Base-by-base conservation (phyloP, 1,140 invertebrate genomes). In the Monomorium pharaonis region DNA sequence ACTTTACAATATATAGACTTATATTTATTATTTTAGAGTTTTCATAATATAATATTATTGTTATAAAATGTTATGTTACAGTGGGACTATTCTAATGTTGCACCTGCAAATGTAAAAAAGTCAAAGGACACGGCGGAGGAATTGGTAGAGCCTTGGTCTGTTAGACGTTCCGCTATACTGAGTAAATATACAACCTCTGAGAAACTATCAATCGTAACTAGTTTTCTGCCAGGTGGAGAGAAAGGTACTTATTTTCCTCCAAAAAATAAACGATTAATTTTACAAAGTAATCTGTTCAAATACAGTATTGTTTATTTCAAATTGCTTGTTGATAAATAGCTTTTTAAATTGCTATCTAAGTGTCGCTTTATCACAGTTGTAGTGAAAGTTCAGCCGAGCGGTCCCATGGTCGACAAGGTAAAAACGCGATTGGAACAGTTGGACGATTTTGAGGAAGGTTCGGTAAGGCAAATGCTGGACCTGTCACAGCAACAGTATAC, bases 401-500 rank as follows among this genome's bases (percentile, higher is more conserved):
- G 91, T 14, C 96, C 96, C 87, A 96, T 98, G n/a, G 97, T 98
- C 81, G 98, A 99, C 93, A 98, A 98, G 95, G 98, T 99, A 0
- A 98, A 98, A 94, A 98, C 97, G 93, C 96, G 98, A 62, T 94
- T 99, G 72, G 98, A 99, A 94, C 98, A 99, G 94, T 94, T 99
- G 63, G 98, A 99, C 96, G 98, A 99, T 91, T 98, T 99, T 95
- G 98, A 99, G 93, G 98, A 99, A 95, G 97, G 97, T 10, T 97
- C 97, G 77, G 96, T 98, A 51, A 97, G 97, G 91, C 98, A 98
- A 95, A 97, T 98, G 95, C 97, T 98, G 94, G 97, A 98, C 91
- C 95, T 99, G 49, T 97, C 97, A 6, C 98, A 99, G 93, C 97
- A 98, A 92, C 98, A 99, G 93, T 99, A 99, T 95, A 97, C 98